Percentiles rank a stretch among this genome's conserved stretches.
Evolutionary conservation across 1,140 invertebrate species (phyloP).

Genomic region (Pseudobourletiella spinata): DNA sequence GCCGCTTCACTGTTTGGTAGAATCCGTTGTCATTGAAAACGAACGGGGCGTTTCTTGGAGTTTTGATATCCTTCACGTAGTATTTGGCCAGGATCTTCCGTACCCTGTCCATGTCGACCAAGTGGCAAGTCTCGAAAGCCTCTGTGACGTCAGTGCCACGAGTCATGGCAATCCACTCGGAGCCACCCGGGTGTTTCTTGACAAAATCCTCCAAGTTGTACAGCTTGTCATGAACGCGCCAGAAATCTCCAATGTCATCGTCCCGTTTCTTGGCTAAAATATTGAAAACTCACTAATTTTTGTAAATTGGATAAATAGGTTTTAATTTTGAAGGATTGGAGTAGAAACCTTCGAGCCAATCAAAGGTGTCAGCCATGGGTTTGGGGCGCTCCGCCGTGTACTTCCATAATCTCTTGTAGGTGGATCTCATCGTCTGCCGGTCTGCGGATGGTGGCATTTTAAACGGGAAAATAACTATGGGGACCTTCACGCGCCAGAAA

Average conservation of each 20-base stretch:
- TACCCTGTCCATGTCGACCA: conserved; percentile 19
- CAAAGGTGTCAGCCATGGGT: too few species aligned
- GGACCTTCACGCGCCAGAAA: conserved; percentile 39
- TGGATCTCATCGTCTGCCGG: too few species aligned
- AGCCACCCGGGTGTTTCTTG: conserved; percentile 38
- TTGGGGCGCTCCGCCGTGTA: too few species aligned
- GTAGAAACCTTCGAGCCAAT: too few species aligned
- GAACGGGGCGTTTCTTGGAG: conserved; percentile 27
- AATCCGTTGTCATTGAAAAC: conserved; percentile 32
- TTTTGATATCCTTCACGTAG: conserved; percentile 14
- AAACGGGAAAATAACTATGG: too few species aligned
- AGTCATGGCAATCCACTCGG: conserved; percentile 35
- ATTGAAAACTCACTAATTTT: too few species aligned
- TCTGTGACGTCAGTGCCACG: conserved; percentile 38
- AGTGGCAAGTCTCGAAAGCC: conserved; percentile 37
- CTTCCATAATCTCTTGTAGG: too few species aligned
- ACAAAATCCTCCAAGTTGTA: conserved; percentile 38
- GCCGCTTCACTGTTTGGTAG: conserved; percentile 30
- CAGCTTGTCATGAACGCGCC: conserved; percentile 39
- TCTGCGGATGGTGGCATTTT: too few species aligned
- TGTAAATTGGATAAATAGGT: too few species aligned
- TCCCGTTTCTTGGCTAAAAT: conserved; percentile 20
- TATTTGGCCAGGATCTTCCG: too few species aligned
- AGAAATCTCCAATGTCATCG: conserved; percentile 36
- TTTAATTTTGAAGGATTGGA: too few species aligned